Evolutionary conservation across 2,888 invertebrate genomes (phyloP).

Genomic region (Xylocampa areola): DNA sequence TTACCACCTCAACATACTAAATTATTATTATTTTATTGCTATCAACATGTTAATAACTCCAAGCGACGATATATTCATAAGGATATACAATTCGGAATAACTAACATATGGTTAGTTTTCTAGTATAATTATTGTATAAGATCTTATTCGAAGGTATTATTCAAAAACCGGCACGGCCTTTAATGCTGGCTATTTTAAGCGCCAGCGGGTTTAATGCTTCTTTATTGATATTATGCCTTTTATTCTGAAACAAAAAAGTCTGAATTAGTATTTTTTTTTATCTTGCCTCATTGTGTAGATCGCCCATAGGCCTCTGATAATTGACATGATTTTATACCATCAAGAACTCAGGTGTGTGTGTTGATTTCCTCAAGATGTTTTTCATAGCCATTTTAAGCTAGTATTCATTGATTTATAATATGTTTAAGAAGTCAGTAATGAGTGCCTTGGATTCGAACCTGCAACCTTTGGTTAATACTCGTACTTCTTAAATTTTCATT

Average conservation of each 20-base stretch:
- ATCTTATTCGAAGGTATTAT: slow-evolving; percentile 15
- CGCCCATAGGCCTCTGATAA: too few species aligned
- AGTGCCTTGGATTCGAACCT: too few species aligned
- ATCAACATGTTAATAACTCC: slow-evolving; percentile 1
- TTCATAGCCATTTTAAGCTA: too few species aligned
- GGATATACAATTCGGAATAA: slow-evolving; percentile 28
- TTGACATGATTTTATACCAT: too few species aligned
- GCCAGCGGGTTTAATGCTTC: slow-evolving; percentile 69
- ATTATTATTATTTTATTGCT: slow-evolving; percentile 7
- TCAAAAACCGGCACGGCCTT: slow-evolving; percentile 73
- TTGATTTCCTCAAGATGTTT: too few species aligned
- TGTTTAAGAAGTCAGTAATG: too few species aligned
- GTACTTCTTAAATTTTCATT: too few species aligned
- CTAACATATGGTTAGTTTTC: slow-evolving; percentile 10
- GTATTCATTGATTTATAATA: too few species aligned
- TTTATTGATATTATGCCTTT: slow-evolving; percentile 57
- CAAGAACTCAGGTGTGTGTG: too few species aligned
- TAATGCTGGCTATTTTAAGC: slow-evolving; percentile 73
- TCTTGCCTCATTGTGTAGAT: too few species aligned
- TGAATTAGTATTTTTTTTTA: not conserved
- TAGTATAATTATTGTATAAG: slow-evolving; percentile 9
- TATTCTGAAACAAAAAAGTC: slow-evolving; percentile 68
- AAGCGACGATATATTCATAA: slow-evolving; percentile 27
- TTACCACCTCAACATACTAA: too few species aligned
- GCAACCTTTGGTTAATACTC: too few species aligned